Evolutionary conservation across 2,888 invertebrate species (phyloP), one percentile per base, ranked within the genome.

Genomic region (Apotomis capreana): DNA sequence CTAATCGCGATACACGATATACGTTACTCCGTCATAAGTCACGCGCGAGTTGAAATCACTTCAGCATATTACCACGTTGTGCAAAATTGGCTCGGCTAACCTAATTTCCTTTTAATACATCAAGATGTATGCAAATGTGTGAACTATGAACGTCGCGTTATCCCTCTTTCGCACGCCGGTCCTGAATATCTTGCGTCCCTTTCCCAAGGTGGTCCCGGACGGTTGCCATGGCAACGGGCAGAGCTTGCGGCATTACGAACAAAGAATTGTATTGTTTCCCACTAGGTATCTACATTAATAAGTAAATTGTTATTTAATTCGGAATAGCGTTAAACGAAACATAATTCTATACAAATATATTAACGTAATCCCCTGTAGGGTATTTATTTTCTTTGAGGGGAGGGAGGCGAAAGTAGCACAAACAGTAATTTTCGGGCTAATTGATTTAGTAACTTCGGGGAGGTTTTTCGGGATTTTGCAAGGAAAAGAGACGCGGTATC

Each of bases 41-140:
- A 68, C 62, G 68, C 59, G 52, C 63, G 58, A 58, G 72, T 68
- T 68, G 63, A 68, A 72, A 72, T 72, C 72, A 72, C 68, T 72
- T 63, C 71, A 68, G 62, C 72, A 68, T 63, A 71, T 71, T 58
- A 72, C 68, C 72, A 68, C 62, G 72, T 68, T 72, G 58, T 68
- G 70, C 70, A 70, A 73, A 73, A 73, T 73, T 69, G 70, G 73
- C 73, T 73, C 65, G 70, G 76, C 77, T 77, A 81, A 80, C 77
- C 79, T 78, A 81, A 80, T 80, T 81, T 81, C 80, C 80, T 78
- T 78, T 79, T 79, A 81, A 80, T 77, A 81, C 76, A 75, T 77
- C 77, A 76, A 63, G 69, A 70, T 73, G 73, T 74, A 76, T 76
- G 75, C 73, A 74, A 73, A 74, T 71, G 69, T 68, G 70, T 68